These are phyloP conservation scores for Polydesmus complanatus DNA, from an alignment of 2,888 invertebrate species.

Conservation along the genomic window DNA sequence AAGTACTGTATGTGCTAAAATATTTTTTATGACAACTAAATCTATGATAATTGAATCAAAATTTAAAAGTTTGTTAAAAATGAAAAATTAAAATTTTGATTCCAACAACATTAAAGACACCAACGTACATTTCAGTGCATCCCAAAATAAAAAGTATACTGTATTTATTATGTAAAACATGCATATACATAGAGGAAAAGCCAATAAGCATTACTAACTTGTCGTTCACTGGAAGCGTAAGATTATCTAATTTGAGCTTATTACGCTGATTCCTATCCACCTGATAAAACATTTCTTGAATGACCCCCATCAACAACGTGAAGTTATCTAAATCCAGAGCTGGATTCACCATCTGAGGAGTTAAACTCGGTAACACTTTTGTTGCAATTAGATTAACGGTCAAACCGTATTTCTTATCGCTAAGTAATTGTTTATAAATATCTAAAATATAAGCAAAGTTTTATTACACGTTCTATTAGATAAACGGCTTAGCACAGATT, in stretches of 20 bases:
- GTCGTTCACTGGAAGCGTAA: constrained; percentile 41
- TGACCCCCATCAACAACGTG: constrained; percentile 58
- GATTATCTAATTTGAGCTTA: constrained; percentile 71
- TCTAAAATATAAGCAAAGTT: constrained; percentile 40
- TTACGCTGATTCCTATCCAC: constrained; percentile 60
- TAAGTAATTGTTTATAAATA: constrained; percentile 78
- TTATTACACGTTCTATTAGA: too few relatives aligned
- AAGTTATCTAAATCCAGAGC: constrained; percentile 53
- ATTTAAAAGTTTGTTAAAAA: constrained; percentile 6
- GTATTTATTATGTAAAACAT: too few relatives aligned
- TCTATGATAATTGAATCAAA: too few relatives aligned
- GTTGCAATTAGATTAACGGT: constrained; percentile 84
- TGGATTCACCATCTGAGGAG: constrained; percentile 85
- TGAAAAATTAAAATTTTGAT: too few relatives aligned
- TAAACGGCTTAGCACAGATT: too few relatives aligned
- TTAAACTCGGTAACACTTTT: constrained; percentile 77
- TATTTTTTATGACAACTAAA: too few relatives aligned
- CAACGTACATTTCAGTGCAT: too few relatives aligned
- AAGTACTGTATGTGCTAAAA: too few relatives aligned
- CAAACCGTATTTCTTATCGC: constrained; percentile 78
- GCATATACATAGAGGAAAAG: too few relatives aligned
- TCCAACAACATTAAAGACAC: too few relatives aligned
- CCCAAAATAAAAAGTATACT: too few relatives aligned
- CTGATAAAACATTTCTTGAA: constrained; percentile 70
- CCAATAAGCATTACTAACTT: constrained; percentile 21